Percentiles rank a stretch among this genome's conserved stretches.
Evolutionary conservation across 2,797 vertebrate species (phyloP).

Genomic region (Halcyon chelicuti): DNA sequence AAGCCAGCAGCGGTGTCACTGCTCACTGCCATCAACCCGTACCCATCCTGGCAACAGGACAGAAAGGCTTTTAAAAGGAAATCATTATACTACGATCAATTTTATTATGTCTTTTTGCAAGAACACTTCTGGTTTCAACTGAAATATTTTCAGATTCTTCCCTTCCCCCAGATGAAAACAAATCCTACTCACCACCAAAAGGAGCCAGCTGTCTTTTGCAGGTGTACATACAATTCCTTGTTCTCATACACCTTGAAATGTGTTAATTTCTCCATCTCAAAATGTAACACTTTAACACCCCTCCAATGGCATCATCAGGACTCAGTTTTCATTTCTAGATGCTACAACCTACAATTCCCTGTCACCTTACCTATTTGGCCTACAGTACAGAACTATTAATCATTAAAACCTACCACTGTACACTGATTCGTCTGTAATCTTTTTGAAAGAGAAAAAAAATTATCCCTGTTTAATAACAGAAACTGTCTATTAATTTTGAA

Average conservation of each 20-base stretch:
- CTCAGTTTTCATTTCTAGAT: neutral
- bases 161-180: neutral
- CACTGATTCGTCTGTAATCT: neutral
- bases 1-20: neutral
- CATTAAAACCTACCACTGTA: neutral
- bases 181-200: neutral
- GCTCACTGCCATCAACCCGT: neutral
- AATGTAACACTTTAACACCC: neutral
- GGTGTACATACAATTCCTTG: neutral
- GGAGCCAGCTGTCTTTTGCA: neutral
- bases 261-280: neutral
- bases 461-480: neutral
- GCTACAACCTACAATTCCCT: neutral
- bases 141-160: conserved; percentile 46
- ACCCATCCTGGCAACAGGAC: conserved; percentile 18
- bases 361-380: neutral
- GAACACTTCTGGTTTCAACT: conserved; percentile 42
- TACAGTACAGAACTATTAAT: neutral
- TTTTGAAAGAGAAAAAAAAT: neutral
- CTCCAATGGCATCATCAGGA: neutral
- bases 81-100: conserved; percentile 23
- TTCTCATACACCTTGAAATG: neutral
- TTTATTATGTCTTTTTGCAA: conserved; percentile 55
- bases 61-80: conserved; percentile 68
- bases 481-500: neutral